Conservation (phyloP, 2,113 vertebrate species). For the Mustelus asterias region DNA sequence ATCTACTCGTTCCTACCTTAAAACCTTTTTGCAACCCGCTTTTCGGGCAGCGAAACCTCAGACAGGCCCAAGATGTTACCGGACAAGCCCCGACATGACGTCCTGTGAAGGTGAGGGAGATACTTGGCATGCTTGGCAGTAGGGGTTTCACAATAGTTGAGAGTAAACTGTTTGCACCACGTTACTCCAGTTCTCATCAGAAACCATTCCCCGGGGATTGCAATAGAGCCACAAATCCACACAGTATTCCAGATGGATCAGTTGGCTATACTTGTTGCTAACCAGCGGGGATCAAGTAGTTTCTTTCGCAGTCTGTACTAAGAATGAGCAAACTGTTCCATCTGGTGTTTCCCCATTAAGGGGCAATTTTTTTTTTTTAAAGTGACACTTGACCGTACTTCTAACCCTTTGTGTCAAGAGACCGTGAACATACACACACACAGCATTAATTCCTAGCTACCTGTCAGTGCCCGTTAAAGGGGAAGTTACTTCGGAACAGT, state of each 20-base stretch:
- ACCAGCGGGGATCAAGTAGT: conserved; percentile 31
- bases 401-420: not conserved
- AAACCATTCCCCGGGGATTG: conserved; percentile 24
- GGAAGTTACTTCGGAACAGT: conserved; percentile 37
- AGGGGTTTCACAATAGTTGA: conserved; percentile 40
- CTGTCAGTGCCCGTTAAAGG: conserved; percentile 32
- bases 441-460: conserved; percentile 7
- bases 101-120: conserved; percentile 70
- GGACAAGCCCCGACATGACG: conserved; percentile 92
- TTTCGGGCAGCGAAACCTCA: conserved; percentile 62
- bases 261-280: conserved; percentile 19
- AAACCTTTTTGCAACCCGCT: conserved; percentile 48
- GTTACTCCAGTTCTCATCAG: conserved; percentile 33
- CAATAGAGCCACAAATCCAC: conserved; percentile 35
- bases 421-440: not conserved
- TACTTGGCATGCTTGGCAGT: conserved; percentile 58
- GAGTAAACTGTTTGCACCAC: conserved; percentile 35
- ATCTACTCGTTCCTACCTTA: conserved; percentile 48
- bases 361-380: not conserved
- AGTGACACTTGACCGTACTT: not conserved
- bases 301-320: conserved; percentile 25
- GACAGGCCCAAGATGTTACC: conserved; percentile 82
- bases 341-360: conserved; percentile 33
- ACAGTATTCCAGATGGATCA: conserved; percentile 29
- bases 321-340: conserved; percentile 38